phyloP scores from a whole-genome alignment of 2,113 vertebrate genomes.

The Collichthys lucidus region DNA sequence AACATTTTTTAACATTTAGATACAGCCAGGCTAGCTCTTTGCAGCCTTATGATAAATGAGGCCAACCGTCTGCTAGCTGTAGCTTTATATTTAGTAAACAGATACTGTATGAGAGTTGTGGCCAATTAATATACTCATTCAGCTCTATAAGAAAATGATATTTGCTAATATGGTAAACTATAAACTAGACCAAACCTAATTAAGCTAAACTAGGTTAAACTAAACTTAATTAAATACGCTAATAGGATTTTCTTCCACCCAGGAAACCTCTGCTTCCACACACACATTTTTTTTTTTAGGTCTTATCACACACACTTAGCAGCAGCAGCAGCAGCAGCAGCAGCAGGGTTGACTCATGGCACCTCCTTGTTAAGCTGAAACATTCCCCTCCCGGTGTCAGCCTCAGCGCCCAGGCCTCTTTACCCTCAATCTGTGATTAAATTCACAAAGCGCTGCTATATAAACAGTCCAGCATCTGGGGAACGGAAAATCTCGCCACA shows the following conservation, averaged over 20 bases:
- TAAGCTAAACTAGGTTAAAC: background rate
- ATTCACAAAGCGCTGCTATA: slow-evolving; percentile 80
- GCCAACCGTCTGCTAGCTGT: background rate
- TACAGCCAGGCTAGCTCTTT: background rate
- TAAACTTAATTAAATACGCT: background rate
- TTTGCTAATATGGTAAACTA: background rate
- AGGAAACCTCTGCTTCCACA: background rate
- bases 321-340: slow-evolving; percentile 35
- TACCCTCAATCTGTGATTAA: slow-evolving; percentile 75
- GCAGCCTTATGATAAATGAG: background rate
- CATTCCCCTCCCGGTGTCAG: slow-evolving; percentile 65
- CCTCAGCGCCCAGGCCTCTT: slow-evolving; percentile 59
- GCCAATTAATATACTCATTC: background rate
- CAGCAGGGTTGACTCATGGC: slow-evolving; percentile 61
- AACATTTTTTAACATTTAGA: background rate
- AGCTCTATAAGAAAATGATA: background rate
- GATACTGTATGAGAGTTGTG: background rate
- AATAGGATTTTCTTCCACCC: background rate
- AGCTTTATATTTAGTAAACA: background rate
- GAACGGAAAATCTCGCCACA: slow-evolving; percentile 76
- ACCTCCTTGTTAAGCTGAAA: slow-evolving; percentile 77
- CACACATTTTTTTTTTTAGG: slow-evolving; percentile 6
- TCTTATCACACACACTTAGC: slow-evolving; percentile 59
- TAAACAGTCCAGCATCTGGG: slow-evolving; percentile 81
- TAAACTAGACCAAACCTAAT: background rate